Percentiles rank a stretch among this genome's conserved stretches.
phyloP scores from a whole-genome alignment of 2,888 invertebrate genomes.

The Lasius platythorax region DNA sequence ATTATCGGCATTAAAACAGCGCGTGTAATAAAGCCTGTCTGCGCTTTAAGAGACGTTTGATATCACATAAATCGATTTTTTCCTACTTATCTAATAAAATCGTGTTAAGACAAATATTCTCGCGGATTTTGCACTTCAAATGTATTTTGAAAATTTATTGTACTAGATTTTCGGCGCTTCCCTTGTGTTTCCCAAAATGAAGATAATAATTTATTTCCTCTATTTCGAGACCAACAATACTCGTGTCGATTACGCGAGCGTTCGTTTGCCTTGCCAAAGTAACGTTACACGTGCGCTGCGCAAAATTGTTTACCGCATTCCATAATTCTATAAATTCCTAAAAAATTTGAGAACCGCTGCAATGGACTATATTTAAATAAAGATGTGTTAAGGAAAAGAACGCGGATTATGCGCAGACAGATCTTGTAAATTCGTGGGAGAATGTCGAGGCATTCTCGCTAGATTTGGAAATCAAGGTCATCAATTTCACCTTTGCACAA shows the following conservation, averaged over 20 bases:
- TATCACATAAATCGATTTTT: background rate
- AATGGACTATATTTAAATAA: background rate
- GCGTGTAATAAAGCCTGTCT: background rate
- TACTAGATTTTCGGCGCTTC: background rate
- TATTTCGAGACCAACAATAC: background rate
- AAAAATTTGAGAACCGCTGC: background rate
- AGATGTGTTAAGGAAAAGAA: background rate
- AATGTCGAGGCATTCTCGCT: background rate
- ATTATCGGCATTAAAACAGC: background rate
- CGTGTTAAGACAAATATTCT: background rate
- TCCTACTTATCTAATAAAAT: background rate
- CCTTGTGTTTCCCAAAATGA: background rate
- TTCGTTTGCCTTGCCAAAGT: background rate
- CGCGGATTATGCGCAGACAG: constrained; percentile 2
- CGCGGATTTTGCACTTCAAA: background rate
- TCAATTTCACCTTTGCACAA: constrained; percentile 55
- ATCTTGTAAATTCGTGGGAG: constrained; percentile 15
- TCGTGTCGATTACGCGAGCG: background rate
- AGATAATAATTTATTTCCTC: background rate
- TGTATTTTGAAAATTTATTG: background rate
- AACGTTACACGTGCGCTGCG: background rate
- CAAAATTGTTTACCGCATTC: background rate
- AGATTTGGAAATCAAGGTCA: constrained; percentile 40
- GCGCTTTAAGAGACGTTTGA: background rate
- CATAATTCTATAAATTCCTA: background rate